Base-by-base conservation (phyloP, 2,888 invertebrate species). In the Amphipyra berbera region DNA sequence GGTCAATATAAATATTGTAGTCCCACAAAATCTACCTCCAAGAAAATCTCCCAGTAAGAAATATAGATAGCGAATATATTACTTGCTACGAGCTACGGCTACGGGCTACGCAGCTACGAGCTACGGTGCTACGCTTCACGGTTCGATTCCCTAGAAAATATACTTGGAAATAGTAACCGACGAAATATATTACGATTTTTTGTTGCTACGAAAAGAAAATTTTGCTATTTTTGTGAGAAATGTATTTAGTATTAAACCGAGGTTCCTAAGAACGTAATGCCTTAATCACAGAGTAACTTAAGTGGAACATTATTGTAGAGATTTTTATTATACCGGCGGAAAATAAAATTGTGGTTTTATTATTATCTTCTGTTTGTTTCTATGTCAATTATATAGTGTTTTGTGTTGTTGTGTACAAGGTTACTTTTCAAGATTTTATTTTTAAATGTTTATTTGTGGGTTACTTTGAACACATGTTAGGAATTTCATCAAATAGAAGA, bases 101-200 rank as follows among this genome's bases (percentile, higher is more conserved):
- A 73, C 71, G 63, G 13, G 60, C 68, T 64, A 64, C 65, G 66
- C 12, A 8, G 58, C 58, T 48, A 48, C 41, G 41, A 47, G 21
- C 50, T 61, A 61, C 59, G 59, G 46, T 49, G 41, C 73, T 76
- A 76, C 66, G 73, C 59, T 79, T 73, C 62, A 68, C 60, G 78
- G 55, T 63, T 66, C 63, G 63, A 9, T 64, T 41, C 58, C 44
- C 65, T 56, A 50, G 49, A 65, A 69, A 76, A 53, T 65, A 67
- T 69, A n/a, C 50, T 47, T 37, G 45, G 59, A 56, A 64, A 49
- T 27, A 21, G 13, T n/a, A 38, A 59, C 57, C 12, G 48, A 67
- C n/a, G 48, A 68, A 73, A 69, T 69, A 61, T 60, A 65, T 79
- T 55, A 60, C 45, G 44, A 35, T 58, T 71, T 62, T 58, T 64